These are phyloP conservation scores for Sorex maritimensis DNA, from an alignment of 2,797 vertebrate species.

Conservation along the genomic window DNA sequence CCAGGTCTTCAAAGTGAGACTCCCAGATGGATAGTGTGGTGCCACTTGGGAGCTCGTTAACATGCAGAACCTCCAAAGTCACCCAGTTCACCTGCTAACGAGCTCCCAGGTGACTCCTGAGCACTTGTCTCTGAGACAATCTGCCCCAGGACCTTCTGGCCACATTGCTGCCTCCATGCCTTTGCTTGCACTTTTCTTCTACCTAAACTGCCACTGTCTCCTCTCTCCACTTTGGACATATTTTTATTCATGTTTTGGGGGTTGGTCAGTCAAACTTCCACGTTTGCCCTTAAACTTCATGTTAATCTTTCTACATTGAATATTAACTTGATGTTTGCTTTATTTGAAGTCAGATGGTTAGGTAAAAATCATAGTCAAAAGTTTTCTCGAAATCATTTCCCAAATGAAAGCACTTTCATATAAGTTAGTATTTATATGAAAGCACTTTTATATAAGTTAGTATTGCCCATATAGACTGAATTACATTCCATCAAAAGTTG, in stretches of 20 bases:
- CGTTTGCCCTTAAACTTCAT: slow-evolving; percentile 23
- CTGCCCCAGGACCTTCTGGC: not conserved
- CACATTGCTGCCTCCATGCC: not conserved
- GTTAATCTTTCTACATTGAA: not conserved
- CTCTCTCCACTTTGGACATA: not conserved
- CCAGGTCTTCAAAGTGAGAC: slow-evolving; percentile 1
- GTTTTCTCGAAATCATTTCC: not conserved
- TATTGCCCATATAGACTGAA: not conserved
- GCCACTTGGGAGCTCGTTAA: not conserved
- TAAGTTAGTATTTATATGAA: not conserved
- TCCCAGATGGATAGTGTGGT: not conserved
- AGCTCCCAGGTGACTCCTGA: not conserved
- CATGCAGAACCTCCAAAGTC: not conserved
- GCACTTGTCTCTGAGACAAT: not conserved
- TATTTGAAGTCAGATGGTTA: not conserved
- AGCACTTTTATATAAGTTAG: not conserved
- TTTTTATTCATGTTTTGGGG: not conserved
- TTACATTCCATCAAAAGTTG: not conserved
- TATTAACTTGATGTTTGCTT: not conserved
- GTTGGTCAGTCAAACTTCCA: not conserved
- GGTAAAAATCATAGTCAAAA: slow-evolving; percentile 8
- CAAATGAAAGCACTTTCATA: no score
- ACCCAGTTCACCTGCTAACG: not conserved
- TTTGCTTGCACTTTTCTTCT: not conserved
- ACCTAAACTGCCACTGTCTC: not conserved